Base-by-base conservation (phyloP, 2,113 vertebrate genomes). In the Andinoacara biseriatus region DNA sequence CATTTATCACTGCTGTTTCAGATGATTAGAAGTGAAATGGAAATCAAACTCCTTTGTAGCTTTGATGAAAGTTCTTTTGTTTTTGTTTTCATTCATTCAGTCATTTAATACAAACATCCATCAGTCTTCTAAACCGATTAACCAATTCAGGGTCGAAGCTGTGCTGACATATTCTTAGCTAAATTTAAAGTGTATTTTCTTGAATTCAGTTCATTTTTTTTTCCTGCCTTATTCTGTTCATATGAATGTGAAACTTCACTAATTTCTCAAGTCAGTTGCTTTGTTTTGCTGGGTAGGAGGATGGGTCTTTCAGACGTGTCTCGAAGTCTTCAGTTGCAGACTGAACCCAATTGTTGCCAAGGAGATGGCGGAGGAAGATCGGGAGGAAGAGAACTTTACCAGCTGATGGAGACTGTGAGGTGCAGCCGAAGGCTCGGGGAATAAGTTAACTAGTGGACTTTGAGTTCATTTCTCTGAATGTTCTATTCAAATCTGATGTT, bases 1-100 rank as follows among this genome's bases (percentile, higher is more conserved):
- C 61, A 75, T 81, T 67, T 76, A 63, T 14, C 29, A n/a, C 60
- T 38, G n/a, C 31, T 54, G 26, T 58, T 76, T 58, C 24, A 22
- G 35, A 49, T 56, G 18, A 43, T 35, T 40, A 31, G 58, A 46
- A 49, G 2, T 43, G 38, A 85, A 40, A 75, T 17, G 15, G 14
- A n/a, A 59, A 54, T 40, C 2, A 26, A 62, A 58, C 35, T 69
- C 1, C 1, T 33, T 24, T 76, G 76, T 35, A 57, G 52, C 58
- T 18, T 58, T 81, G 54, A 14, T 31, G 62, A 67, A 38, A 67
- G 24, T 35, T 31, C 31, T 58, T 65, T 67, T 40, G 62, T 17
- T 33, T 22, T 54, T 9, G 31, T 57, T 80, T 77, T 57, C 14
- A 33, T 61, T 56, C 24, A 60, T 60, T 31, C n/a, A 69, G 40